Percentiles rank a stretch among this genome's conserved stretches.
These are phyloP conservation scores for Elgonia sp. DNA, from an alignment of 2,888 invertebrate genomes.

Conservation along the genomic window DNA sequence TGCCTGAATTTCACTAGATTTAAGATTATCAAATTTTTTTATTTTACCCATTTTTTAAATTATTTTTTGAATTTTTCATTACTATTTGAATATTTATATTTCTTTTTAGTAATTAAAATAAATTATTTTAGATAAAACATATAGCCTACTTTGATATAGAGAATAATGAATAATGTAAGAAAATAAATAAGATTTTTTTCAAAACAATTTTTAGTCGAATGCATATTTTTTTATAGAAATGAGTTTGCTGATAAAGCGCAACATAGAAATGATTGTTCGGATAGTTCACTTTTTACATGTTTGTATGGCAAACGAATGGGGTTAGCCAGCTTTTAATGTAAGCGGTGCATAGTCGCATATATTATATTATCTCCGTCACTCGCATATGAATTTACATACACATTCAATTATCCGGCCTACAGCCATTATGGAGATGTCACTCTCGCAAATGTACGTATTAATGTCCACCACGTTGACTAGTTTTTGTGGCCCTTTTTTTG, in stretches of 20 bases:
- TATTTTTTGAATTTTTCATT: too few species aligned
- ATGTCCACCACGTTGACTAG: slow-evolving; percentile 59
- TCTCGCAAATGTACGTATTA: slow-evolving; percentile 73
- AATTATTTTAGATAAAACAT: too few species aligned
- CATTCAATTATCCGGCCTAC: slow-evolving; percentile 78
- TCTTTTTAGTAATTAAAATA: too few species aligned
- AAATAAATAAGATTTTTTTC: slow-evolving; percentile 4
- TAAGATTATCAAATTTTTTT: too few species aligned
- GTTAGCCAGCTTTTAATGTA: slow-evolving; percentile 70
- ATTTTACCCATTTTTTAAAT: too few species aligned
- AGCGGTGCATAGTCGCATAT: slow-evolving; percentile 68
- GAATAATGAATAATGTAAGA: slow-evolving; percentile 32
- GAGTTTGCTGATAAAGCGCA: slow-evolving; percentile 56
- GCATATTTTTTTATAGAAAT: slow-evolving; percentile 49
- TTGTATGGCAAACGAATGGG: slow-evolving; percentile 54
- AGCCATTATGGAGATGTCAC: slow-evolving; percentile 75
- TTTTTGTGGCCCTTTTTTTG: slow-evolving; percentile 62
- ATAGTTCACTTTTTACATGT: slow-evolving; percentile 62
- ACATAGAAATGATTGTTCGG: slow-evolving; percentile 57
- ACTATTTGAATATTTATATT: too few species aligned
- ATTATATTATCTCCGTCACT: slow-evolving; percentile 77
- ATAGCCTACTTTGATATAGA: too few species aligned
- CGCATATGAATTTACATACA: slow-evolving; percentile 81
- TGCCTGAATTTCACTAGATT: too few species aligned
- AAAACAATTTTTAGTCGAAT: slow-evolving; percentile 9